Evolutionary conservation across 2,888 invertebrate genomes (phyloP), one percentile per base, ranked within the genome.

Genomic region (Cerceris ruficornis): DNA sequence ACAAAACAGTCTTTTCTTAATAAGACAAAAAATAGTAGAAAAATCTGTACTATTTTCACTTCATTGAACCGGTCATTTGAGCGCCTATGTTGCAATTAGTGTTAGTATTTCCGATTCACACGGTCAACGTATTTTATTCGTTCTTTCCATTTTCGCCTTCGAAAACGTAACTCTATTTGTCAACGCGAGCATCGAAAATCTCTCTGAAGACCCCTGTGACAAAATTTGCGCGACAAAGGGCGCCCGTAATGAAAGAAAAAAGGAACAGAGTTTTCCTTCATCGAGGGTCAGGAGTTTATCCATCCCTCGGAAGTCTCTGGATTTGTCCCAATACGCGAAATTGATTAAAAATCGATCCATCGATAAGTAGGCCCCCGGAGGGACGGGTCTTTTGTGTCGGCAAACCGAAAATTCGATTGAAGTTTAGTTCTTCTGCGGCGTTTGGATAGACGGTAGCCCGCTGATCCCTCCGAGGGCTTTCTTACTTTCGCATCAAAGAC

Each of bases 401-500:
- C 68, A 62, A 69, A 61, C 60, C 61, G 68, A 77, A 77, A 68
- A 75, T 79, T 77, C 80, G 72, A 83, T 83, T 71, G 81, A 65
- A 71, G 59, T 49, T 70, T 68, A 52, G 42, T 64, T 73, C 52
- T 52, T 67, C 57, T 57, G 28, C 28, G 28, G 28, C 28, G 28
- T 78, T 78, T 66, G 67, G 75, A 80, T 68, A 69, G 67, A 57
- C 74, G 64, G 46, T 74, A 52, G 55, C 58, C 59, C 17, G 46
- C 41, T 64, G 65, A 59, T 68, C 57, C 75, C 72, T 67, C 59
- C 13, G 54, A 15, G 46, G 42, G 69, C 64, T 77, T 77, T 75
- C 67, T 69, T 70, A 42, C 68, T 54, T 61, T 81, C 64, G 54
- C 79, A 81, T 86, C 86, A 87, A 86, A 86, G 83, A 77, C 69